phyloP scores from a whole-genome alignment of 2,888 invertebrate genomes.

The Mesorhabditis sp. region DNA sequence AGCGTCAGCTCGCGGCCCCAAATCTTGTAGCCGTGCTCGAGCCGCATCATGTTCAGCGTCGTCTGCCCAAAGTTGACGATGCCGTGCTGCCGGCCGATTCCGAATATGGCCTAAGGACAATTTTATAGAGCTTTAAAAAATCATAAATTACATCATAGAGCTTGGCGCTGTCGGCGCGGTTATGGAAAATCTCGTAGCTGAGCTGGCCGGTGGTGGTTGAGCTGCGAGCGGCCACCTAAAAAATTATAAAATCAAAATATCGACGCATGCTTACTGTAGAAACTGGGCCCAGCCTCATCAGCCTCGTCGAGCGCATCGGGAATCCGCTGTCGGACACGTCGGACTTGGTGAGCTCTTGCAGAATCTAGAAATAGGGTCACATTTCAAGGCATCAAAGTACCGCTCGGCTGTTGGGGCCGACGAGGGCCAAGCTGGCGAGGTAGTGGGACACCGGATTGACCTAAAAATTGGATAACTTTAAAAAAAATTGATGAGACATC shows the following conservation, averaged over 20 bases:
- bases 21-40: slow-evolving; percentile 60
- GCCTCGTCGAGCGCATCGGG: slow-evolving; percentile 57
- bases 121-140: background rate
- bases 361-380: slow-evolving; percentile 40
- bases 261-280: slow-evolving; percentile 14
- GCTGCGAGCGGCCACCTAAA: slow-evolving; percentile 33
- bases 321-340: slow-evolving; percentile 57
- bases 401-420: slow-evolving; percentile 44
- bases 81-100: slow-evolving; percentile 56
- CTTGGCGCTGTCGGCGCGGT: slow-evolving; percentile 50
- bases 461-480: background rate
- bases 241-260: background rate
- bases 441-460: slow-evolving; percentile 41
- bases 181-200: slow-evolving; percentile 62
- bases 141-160: slow-evolving; percentile 55
- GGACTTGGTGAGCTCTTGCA: slow-evolving; percentile 55
- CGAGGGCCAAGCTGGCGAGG: slow-evolving; percentile 44
- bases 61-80: slow-evolving; percentile 61
- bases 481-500: background rate
- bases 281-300: slow-evolving; percentile 55
- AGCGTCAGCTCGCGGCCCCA: slow-evolving; percentile 59
- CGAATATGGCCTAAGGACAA: slow-evolving; percentile 47
- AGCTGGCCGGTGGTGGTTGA: slow-evolving; percentile 59
- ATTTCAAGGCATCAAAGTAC: slow-evolving; percentile 14
- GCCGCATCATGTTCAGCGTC: slow-evolving; percentile 60